Percentiles rank a stretch among this genome's conserved stretches.
phyloP scores from a whole-genome alignment of 2,888 invertebrate species.

The Melinaea marsaeus region DNA sequence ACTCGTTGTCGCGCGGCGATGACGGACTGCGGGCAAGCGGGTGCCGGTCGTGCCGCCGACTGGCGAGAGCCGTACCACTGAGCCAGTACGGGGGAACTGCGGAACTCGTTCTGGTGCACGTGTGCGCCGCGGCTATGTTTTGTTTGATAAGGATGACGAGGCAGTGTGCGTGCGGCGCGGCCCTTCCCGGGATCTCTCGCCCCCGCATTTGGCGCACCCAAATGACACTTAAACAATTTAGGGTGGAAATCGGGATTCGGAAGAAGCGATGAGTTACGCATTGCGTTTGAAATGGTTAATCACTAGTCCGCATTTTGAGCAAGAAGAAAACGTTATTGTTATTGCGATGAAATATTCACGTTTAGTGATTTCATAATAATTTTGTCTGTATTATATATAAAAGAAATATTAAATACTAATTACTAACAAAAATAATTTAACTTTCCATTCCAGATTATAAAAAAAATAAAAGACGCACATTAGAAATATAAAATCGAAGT shows the following conservation, averaged over 20 bases:
- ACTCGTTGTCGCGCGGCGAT: constrained; percentile 30
- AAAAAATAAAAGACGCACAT: too few relatives aligned
- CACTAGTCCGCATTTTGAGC: constrained; percentile 3
- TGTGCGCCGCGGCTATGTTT: constrained; percentile 28
- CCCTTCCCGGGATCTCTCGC: constrained; percentile 25
- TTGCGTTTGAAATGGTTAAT: constrained; percentile 23
- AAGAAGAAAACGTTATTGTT: neutral
- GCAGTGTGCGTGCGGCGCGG: constrained; percentile 28
- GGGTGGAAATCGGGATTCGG: constrained; percentile 31
- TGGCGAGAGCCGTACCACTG: neutral
- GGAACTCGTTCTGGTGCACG: constrained; percentile 35
- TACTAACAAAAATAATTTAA: too few relatives aligned
- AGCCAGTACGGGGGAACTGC: constrained; percentile 7
- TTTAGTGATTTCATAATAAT: too few relatives aligned
- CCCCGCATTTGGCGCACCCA: constrained; percentile 38
- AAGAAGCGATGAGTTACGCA: constrained; percentile 24
- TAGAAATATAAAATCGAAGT: too few relatives aligned
- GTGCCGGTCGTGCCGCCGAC: constrained; percentile 38
- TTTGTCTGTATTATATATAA: too few relatives aligned
- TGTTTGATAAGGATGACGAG: constrained; percentile 28
- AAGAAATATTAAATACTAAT: too few relatives aligned
- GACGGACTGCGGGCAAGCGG: constrained; percentile 26
- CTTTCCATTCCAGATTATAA: too few relatives aligned
- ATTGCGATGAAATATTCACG: too few relatives aligned
- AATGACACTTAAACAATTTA: constrained; percentile 35